Base-by-base conservation (phyloP, 2,113 vertebrate species). In the Tretioscincus oriximinensis region DNA sequence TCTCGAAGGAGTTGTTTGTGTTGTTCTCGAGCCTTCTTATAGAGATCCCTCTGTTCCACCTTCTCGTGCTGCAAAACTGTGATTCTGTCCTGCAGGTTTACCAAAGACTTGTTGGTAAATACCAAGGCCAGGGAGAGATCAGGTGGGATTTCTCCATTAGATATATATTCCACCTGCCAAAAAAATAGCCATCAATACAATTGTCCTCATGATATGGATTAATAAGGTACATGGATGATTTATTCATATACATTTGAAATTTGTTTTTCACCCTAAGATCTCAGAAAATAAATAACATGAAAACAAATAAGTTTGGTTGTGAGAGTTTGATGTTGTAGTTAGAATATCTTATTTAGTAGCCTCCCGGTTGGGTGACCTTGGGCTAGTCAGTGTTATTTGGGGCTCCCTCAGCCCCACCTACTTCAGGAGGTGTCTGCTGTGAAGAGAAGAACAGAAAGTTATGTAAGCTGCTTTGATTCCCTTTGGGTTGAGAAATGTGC, bases 101-200 rank as follows among this genome's bases (percentile, higher is more conserved):
- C 75, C 82, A 98, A 82, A 68, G 95, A 93, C 2, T 58, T 66
- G 26, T 90, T 92, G 80, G 95, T 95, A 92, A 99, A 94, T 26
- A 98, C 93, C 92, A 99, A 83, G 0, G 93, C 93, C 9, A 92
- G 88, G 18, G 94, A 95, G 87, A 98, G 92, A 83, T 97, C 94
- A 8, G 28, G 69, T 0, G 95, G 96, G 81, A 97, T 81, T 51
- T 93, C 78, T 58, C 92, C 94, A 47, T 95, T 84, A 7, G 80
- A 65, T 58, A 96, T 58, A 83, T 94, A 96, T 73, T 96, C 93
- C 73, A 99, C 96, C 98, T 99, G 90, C 7, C 5, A 90, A 76
- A 82, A 76, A 82, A 86, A 64, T 45, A 89, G 70, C 14, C 71
- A 84, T 68, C 81, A 82, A 74, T 45, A 78, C 0, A 65, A 35